phyloP scores from a whole-genome alignment of 2,113 vertebrate species.

The Octodon degus region DNA sequence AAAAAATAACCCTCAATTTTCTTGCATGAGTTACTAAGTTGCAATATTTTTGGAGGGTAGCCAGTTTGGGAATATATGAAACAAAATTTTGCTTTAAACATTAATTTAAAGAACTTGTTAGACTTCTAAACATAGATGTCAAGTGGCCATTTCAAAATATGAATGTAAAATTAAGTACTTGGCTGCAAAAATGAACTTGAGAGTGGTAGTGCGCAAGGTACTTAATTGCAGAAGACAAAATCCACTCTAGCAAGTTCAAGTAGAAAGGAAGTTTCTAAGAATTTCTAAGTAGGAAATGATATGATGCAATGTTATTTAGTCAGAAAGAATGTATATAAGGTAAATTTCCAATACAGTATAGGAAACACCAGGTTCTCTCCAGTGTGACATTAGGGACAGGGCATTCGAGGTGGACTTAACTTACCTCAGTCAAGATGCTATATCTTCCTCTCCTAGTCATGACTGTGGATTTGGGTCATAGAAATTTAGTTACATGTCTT shows the following conservation, averaged over 20 bases:
- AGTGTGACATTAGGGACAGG: background rate
- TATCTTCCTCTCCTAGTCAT: background rate
- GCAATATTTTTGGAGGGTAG: constrained; percentile 17
- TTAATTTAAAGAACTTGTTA: constrained; percentile 25
- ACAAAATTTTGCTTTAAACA: constrained; percentile 2
- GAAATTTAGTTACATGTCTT: constrained; percentile 11
- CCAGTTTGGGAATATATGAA: background rate
- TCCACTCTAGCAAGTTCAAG: background rate
- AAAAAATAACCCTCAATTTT: background rate
- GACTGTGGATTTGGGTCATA: background rate
- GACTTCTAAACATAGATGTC: background rate
- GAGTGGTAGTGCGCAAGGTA: background rate
- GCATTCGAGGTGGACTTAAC: background rate
- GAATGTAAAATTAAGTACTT: constrained; percentile 29
- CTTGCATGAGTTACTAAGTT: background rate
- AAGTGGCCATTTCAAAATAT: constrained; percentile 9
- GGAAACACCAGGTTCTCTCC: background rate
- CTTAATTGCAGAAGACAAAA: background rate
- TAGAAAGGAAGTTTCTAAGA: constrained; percentile 18
- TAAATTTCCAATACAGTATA: background rate
- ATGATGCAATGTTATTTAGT: background rate
- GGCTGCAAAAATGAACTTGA: background rate
- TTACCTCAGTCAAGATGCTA: background rate
- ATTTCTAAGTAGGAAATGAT: background rate
- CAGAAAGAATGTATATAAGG: constrained; percentile 5